Base-by-base conservation (phyloP, 2,888 invertebrate species). In the Dolichopus griseipennis region DNA sequence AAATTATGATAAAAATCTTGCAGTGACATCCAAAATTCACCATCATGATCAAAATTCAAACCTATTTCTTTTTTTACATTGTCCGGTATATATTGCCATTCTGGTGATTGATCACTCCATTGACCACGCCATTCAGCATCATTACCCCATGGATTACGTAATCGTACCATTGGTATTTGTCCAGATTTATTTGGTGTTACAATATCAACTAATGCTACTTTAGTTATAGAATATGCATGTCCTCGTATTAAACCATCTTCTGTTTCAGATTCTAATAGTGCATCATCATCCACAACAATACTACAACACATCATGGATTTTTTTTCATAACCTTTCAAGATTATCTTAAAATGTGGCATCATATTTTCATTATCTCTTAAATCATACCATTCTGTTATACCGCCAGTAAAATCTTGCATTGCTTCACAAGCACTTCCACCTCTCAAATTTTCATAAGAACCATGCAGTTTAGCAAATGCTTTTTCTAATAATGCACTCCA, bases 341-440 rank as follows among this genome's bases (percentile, higher is more conserved):
- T 52, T 52, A 52, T 52, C 6, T 88, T 88, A 80, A 89, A 93
- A 52, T 52, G 52, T 52, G 52, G 18, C 52, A 52, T 52, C 73
- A 95, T 85, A 82, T 93, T 90, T 6, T 90, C 86, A 61, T 88
- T 83, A 67, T 90, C 86, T 2, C 87, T 83, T 77, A 94, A 85
- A 74, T 93, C 92, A 78, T 92, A 94, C 88, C 91, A 90, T 79
- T 93, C 93, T 0, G 92, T 90, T 0, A 93, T 91, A 2, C 93
- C 94, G 0, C 93, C 93, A 0, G 96, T 96, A 81, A 97, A 96
- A 83, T 97, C 97, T 79, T 95, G 96, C 91, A 97, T 93, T 0
- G 97, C 97, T 78, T 97, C 97, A 76, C 93, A 92, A 0, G 96
- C 94, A 0, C 93, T 92, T 8, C 97, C 97, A 27, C 97, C 97